Base-by-base conservation (phyloP, 2,113 vertebrate species). In the human region DNA sequence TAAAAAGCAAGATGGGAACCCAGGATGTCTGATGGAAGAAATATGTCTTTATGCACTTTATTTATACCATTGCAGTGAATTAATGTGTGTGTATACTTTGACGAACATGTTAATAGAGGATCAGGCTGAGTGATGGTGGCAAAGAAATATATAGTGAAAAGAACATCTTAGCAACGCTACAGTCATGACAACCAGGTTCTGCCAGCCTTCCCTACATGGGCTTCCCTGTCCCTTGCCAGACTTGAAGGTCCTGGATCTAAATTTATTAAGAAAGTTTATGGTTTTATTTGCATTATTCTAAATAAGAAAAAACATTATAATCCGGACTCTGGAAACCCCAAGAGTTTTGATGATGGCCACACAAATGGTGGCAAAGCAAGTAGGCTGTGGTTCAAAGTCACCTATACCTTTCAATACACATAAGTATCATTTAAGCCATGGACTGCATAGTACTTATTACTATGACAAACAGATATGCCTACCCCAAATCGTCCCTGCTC, bases 231-330 rank as follows among this genome's bases (percentile, higher is more conserved):
- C 35, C 10, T 66, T 81, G 22, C 45, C 88, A 89, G 72, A 85
- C 4, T 35, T 89, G 43, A 27, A 89, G 59, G 25, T 82, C 86
- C 50, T 73, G 68, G 22, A 23, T 72, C 64, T 87, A 52, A 82
- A 14, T 92, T 96, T 76, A 82, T 93, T 78, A 89, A 45, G 35
- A 75, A 12, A 88, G 32, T 70, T 76, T 25, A 81, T 50, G 55
- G 66, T 68, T 72, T 95, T 40, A 73, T 38, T 78, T 52, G 64
- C 6, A 73, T 73, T n/a, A 78, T 88, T 96, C 64, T 68, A 32
- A 76, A 70, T 75, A 90, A 70, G 68, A 96, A 95, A 43, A 92
- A 90, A 76, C 25, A 72, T 76, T 78, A 50, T 75, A 78, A 72
- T 68, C 59, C 32, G 83, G 68, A 88, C 25, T 48, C n/a, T 84